Evolutionary conservation across 1,140 invertebrate species (phyloP), one percentile per base, ranked within the genome.

Genomic region (Dendroctonus ponderosae): DNA sequence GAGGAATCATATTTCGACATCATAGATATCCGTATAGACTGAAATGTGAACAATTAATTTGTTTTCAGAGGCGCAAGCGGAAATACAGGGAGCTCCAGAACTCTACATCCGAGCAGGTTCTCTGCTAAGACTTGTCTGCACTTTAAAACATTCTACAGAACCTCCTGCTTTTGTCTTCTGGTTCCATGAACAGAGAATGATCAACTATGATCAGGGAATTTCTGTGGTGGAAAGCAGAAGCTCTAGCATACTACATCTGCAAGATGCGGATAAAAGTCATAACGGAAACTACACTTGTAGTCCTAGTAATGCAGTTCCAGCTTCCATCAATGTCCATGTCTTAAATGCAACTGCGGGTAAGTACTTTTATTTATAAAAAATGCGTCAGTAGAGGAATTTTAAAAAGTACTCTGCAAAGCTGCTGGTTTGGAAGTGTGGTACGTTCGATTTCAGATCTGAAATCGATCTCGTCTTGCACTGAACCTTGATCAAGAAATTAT

Each of bases 121-220:
- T 15, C 85, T 85, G 58, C 79, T 92, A 61, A 83, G 85, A 52
- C 77, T 92, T 63, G 86, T 89, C 72, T 92, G 90, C 78, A 85
- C 85, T 70, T 80, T 91, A 46, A 84, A 83, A 71, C 83, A 87
- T 48, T 87, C 87, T 44, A 91, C 89, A 9, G 89, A 91, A 75
- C 82, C 87, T 51, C 89, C 90, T 2, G 81, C 85, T n/a, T 91
- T 86, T 80, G 87, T 91, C 46, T 91, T 91, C 79, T 92, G 90
- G 90, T 91, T 88, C 77, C 87, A 89, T 75, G 85, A 89, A 71
- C 83, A 83, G 58, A 83, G 83, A 65, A 89, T 90, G 87, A 87
- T 89, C 70, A 89, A 89, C 75, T 90, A 89, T 77, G 87, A 89
- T 71, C 81, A 81, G 11, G 79, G 79, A 6, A 80, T 73, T 70